These are phyloP conservation scores for Meteorus cinctellus DNA, from an alignment of 2,888 invertebrate species.

Conservation along the genomic window DNA sequence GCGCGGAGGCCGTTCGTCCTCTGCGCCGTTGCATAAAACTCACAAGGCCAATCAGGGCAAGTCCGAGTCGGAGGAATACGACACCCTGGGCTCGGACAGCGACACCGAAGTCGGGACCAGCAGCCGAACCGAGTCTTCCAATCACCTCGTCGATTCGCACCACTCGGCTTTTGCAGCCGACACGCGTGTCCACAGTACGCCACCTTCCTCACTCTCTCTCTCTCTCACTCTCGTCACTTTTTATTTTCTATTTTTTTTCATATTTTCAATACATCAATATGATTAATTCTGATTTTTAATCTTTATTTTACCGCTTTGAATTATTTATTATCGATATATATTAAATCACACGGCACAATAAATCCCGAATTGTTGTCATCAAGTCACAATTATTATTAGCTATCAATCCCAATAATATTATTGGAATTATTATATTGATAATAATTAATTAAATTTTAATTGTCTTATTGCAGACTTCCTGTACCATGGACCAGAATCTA, in stretches of 20 bases:
- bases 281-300: not conserved
- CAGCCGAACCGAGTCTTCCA: conserved; percentile 74
- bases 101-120: conserved; percentile 75
- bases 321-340: not conserved
- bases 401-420: conserved; percentile 3
- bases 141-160: conserved; percentile 73
- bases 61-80: conserved; percentile 77
- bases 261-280: not conserved
- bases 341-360: conserved; percentile 12
- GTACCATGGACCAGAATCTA: conserved; percentile 75
- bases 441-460: not conserved
- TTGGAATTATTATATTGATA: conserved; percentile 6
- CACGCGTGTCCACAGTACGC: conserved; percentile 73
- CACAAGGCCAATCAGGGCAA: conserved; percentile 90
- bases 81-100: conserved; percentile 76
- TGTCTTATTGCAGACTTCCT: conserved; percentile 67
- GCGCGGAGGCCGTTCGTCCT: conserved; percentile 73
- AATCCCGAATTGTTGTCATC: conserved; percentile 2
- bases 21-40: conserved; percentile 73
- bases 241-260: conserved; percentile 33
- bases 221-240: conserved; percentile 30
- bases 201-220: conserved; percentile 49
- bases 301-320: not conserved
- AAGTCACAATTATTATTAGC: not conserved
- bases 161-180: conserved; percentile 72